Conservation (phyloP, 2,888 invertebrate species). For the Caenorhabditis japonica region DNA sequence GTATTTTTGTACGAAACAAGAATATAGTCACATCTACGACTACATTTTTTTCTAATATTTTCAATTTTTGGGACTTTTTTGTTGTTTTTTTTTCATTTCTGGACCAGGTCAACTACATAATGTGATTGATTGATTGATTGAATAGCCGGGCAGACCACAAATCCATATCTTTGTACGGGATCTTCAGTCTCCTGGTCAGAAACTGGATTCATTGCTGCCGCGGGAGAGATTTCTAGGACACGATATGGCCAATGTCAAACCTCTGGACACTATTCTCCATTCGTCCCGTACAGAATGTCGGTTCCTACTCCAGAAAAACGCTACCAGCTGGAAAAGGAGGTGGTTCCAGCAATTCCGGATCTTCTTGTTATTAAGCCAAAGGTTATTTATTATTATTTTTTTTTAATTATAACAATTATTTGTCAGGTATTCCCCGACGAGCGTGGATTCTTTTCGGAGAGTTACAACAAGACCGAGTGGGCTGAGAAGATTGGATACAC, state of each 20-base stretch:
- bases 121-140: too few relatives aligned
- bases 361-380: constrained; percentile 75
- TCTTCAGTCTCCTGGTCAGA: constrained; percentile 14
- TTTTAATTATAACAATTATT: not conserved
- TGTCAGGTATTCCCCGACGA: constrained; percentile 75
- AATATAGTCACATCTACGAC: too few relatives aligned
- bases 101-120: too few relatives aligned
- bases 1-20: too few relatives aligned
- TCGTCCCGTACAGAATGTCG: too few relatives aligned
- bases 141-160: too few relatives aligned
- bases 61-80: too few relatives aligned
- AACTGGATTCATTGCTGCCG: constrained; percentile 39
- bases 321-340: constrained; percentile 69
- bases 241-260: constrained; percentile 47
- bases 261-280: too few relatives aligned
- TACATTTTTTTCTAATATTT: too few relatives aligned
- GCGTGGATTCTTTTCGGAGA: constrained; percentile 76
- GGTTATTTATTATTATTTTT: constrained; percentile 34
- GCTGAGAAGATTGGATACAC: constrained; percentile 66
- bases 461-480: constrained; percentile 75
- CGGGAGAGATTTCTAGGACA: constrained; percentile 45
- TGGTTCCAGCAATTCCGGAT: constrained; percentile 67
- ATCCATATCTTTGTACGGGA: constrained; percentile 30
- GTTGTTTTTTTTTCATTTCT: too few relatives aligned
- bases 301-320: constrained; percentile 67